Conservation (phyloP, 2,113 vertebrate species). For the Halcyon senegalensis region DNA sequence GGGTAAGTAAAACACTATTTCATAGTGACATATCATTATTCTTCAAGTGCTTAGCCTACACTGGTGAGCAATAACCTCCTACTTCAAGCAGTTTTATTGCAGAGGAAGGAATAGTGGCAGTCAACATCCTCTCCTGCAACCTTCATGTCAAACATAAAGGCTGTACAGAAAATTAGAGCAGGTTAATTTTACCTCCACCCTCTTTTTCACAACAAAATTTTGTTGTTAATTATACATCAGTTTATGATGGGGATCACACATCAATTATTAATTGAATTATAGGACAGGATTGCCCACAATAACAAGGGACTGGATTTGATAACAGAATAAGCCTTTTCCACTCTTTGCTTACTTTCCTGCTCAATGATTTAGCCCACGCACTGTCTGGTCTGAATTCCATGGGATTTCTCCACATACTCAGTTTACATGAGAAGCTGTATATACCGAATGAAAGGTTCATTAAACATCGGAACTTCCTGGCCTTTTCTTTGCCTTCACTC, state of each 20-base stretch:
- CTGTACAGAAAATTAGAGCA: background rate
- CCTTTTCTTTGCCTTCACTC: conserved; percentile 51
- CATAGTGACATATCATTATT: background rate
- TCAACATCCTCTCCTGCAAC: background rate
- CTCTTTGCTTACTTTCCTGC: background rate
- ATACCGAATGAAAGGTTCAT: conserved; percentile 21
- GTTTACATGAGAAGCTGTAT: background rate
- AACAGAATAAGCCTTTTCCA: background rate
- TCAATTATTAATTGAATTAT: background rate
- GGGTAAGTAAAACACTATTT: background rate
- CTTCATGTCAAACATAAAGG: background rate
- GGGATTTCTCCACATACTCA: background rate
- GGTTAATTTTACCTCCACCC: background rate
- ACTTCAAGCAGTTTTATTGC: background rate
- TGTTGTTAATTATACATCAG: background rate
- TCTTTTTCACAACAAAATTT: background rate
- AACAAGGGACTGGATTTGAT: background rate
- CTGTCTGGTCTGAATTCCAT: background rate
- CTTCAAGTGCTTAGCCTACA: background rate
- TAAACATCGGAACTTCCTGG: conserved; percentile 40
- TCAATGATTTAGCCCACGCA: background rate
- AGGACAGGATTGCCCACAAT: background rate
- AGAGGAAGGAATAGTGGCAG: background rate
- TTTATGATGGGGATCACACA: background rate
- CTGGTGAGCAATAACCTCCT: background rate